Evolutionary conservation across 2,113 vertebrate species (phyloP).

Genomic region (Planiliza haematocheilus): DNA sequence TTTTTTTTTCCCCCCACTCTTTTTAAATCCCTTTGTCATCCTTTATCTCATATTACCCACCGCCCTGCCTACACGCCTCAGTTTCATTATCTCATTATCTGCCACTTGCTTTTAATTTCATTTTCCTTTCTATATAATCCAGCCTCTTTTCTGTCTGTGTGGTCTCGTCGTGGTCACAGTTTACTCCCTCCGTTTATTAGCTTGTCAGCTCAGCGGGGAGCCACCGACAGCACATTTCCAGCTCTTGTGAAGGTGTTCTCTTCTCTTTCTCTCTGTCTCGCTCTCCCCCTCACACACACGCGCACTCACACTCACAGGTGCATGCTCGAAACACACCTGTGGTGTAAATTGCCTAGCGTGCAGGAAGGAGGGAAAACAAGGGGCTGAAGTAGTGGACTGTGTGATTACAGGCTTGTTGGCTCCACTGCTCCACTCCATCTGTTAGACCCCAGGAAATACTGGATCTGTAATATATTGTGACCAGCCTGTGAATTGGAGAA

Average conservation of each 20-base stretch:
- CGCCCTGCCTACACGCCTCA: neutral
- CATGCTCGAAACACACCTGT: constrained; percentile 19
- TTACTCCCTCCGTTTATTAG: neutral
- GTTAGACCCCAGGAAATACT: constrained; percentile 48
- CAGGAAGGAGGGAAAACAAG: constrained; percentile 35
- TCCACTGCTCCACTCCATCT: constrained; percentile 42
- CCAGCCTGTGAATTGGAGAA: constrained; percentile 32
- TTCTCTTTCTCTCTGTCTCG: neutral
- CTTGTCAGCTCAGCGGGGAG: neutral
- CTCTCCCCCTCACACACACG: constrained; percentile 1
- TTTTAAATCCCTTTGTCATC: constrained; percentile 11
- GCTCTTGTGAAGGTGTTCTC: neutral
- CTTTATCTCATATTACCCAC: constrained; percentile 1
- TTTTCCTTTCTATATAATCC: neutral
- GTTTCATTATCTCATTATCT: constrained; percentile 5
- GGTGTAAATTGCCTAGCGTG: constrained; percentile 39
- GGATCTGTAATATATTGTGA: constrained; percentile 42
- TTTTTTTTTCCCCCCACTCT: constrained; percentile 22
- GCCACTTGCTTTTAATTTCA: neutral
- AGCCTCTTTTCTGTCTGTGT: neutral
- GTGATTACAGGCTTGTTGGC: constrained; percentile 61
- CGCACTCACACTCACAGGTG: constrained; percentile 9
- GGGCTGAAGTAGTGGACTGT: constrained; percentile 45
- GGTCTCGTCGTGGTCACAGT: neutral
- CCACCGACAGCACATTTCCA: constrained; percentile 16